These are phyloP conservation scores for Cygnus olor DNA, from an alignment of 2,797 vertebrate genomes.

Conservation along the genomic window DNA sequence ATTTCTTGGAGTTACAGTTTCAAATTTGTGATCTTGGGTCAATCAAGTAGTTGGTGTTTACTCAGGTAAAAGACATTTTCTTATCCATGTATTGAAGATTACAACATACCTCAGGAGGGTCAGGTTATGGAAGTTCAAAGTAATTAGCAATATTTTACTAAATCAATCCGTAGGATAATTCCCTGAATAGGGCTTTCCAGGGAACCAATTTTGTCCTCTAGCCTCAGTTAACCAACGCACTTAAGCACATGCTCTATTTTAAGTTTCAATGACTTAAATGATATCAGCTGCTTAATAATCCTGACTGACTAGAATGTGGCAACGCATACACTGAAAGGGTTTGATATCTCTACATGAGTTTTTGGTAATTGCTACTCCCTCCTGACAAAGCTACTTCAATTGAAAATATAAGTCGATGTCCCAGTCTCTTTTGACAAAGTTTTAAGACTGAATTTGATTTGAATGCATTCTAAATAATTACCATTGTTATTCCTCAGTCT, in stretches of 20 bases:
- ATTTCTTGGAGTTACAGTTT: background rate
- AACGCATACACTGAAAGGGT: background rate
- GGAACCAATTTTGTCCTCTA: background rate
- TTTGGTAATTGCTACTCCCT: rapidly evolving
- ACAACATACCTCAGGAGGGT: background rate
- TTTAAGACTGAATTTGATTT: background rate
- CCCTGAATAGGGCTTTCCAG: background rate
- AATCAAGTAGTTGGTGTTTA: background rate
- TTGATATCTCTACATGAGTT: background rate
- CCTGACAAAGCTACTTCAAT: background rate
- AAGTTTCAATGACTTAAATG: background rate
- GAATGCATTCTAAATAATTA: background rate
- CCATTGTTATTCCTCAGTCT: background rate
- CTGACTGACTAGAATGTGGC: background rate
- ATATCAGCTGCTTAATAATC: background rate
- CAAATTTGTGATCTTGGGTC: background rate
- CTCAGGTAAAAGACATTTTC: background rate
- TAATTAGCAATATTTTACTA: background rate
- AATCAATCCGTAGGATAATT: background rate
- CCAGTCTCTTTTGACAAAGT: background rate
- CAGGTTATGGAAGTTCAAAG: background rate
- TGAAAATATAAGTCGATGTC: background rate
- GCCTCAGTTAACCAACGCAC: background rate
- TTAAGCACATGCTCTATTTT: background rate
- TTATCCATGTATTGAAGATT: background rate